A percentile compares a stretch with the other conserved stretches of the same genome.
These are phyloP conservation scores for Cyrtodaria siliqua DNA, from an alignment of 2,888 invertebrate species.

Conservation along the genomic window DNA sequence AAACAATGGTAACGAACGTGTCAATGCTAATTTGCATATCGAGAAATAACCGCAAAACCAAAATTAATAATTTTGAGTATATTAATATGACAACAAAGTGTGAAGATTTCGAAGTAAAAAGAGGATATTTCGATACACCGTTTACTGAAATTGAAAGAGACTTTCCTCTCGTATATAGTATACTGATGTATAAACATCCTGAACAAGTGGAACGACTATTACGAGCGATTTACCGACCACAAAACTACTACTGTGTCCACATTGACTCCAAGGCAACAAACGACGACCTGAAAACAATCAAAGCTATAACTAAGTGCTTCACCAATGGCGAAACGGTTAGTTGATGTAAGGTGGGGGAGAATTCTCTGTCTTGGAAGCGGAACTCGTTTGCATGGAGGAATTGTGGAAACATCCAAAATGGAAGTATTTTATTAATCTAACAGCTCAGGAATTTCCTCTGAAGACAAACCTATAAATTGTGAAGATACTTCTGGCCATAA, in stretches of 20 bases:
- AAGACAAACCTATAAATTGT: constrained; percentile 47
- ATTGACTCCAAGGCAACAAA: constrained; percentile 61
- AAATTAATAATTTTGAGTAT: constrained; percentile 1
- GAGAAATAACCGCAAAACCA: background rate
- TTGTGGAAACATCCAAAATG: constrained; percentile 39
- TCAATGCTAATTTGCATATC: background rate
- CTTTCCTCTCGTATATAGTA: constrained; percentile 68
- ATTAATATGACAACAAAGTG: constrained; percentile 18
- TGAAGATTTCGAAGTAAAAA: constrained; percentile 5
- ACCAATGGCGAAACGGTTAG: constrained; percentile 62
- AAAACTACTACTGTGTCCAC: constrained; percentile 75
- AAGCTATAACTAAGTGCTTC: constrained; percentile 55
- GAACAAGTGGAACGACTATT: constrained; percentile 68
- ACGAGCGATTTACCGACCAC: constrained; percentile 69
- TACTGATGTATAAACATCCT: constrained; percentile 62
- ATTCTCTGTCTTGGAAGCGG: constrained; percentile 71
- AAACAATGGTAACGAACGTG: background rate
- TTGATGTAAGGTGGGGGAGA: constrained; percentile 71
- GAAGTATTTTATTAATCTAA: constrained; percentile 46
- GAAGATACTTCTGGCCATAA: constrained; percentile 23
- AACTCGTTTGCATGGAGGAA: constrained; percentile 74
- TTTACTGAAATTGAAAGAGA: constrained; percentile 34
- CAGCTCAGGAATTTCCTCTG: constrained; percentile 41
- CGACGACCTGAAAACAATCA: constrained; percentile 30
- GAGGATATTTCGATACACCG: constrained; percentile 31